These are phyloP conservation scores for Dunckerocampus dactyliophorus DNA, from an alignment of 2,113 vertebrate genomes.

Conservation along the genomic window DNA sequence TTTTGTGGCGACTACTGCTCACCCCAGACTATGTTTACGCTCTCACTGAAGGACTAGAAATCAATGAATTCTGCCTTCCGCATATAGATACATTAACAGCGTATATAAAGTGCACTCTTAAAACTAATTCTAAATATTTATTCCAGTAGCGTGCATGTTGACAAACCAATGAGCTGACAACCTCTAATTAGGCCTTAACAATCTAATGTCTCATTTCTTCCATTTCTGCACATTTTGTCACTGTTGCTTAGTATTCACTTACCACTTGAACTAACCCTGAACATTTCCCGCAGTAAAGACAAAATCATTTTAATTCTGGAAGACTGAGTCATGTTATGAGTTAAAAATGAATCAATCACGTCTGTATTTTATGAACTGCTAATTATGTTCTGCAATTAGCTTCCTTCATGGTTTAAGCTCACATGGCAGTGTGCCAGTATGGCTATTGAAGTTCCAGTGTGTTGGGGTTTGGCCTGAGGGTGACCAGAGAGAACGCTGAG, in stretches of 20 bases:
- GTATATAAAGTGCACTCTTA: not conserved
- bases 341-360: not conserved
- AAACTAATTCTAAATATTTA: not conserved
- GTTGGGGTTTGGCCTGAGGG: not conserved
- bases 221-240: not conserved
- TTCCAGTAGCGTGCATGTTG: no score
- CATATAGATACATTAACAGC: not conserved
- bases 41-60: no score
- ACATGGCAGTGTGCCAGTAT: not conserved
- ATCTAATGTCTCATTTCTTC: no score
- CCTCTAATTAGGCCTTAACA: no score
- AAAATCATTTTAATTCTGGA: not conserved
- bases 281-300: not conserved
- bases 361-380: conserved; percentile 8
- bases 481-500: not conserved
- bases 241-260: not conserved
- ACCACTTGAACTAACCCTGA: not conserved
- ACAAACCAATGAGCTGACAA: no score
- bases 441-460: conserved; percentile 1
- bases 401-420: not conserved
- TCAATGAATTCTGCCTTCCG: no score
- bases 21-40: no score
- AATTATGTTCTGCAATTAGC: not conserved
- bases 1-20: no score
- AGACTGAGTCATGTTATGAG: not conserved